Conservation (phyloP, 2,113 vertebrate species). For the Naja naja region DNA sequence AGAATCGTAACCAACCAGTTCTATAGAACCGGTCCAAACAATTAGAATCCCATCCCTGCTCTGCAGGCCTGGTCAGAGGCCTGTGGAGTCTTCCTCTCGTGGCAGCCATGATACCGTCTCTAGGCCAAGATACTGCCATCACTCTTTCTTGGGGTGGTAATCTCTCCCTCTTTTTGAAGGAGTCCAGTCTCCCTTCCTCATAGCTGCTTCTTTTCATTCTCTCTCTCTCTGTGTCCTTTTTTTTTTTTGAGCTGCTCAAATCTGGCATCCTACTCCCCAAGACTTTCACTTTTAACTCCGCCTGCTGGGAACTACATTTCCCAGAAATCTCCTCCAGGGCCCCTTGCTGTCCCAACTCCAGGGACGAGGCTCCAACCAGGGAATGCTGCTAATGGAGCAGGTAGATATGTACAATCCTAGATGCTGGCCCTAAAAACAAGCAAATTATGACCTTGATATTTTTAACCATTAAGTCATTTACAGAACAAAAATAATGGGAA, state of each 20-base stretch:
- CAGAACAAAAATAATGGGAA: conserved; percentile 5
- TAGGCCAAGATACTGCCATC: background rate
- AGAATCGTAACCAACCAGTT: too few species aligned
- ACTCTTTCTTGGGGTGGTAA: too few species aligned
- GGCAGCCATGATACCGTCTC: too few species aligned
- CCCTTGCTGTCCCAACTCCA: background rate
- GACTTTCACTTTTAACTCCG: background rate
- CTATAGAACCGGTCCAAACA: too few species aligned
- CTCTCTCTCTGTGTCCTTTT: background rate
- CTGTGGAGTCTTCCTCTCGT: background rate
- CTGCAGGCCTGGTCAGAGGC: background rate
- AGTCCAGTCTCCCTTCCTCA: too few species aligned
- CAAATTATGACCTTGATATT: background rate
- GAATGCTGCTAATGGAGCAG: background rate
- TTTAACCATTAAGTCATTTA: background rate
- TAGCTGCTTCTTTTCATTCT: background rate
- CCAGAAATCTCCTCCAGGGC: background rate
- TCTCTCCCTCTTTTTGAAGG: too few species aligned
- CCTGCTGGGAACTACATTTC: background rate
- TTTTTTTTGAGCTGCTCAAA: background rate
- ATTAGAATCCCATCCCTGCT: too few species aligned
- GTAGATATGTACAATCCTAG: too few species aligned
- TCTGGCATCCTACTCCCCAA: background rate
- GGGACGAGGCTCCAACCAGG: background rate
- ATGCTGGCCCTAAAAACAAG: background rate